Evolutionary conservation across 2,888 invertebrate species (phyloP), one percentile per base, ranked within the genome.

Genomic region (Acleris laterana): DNA sequence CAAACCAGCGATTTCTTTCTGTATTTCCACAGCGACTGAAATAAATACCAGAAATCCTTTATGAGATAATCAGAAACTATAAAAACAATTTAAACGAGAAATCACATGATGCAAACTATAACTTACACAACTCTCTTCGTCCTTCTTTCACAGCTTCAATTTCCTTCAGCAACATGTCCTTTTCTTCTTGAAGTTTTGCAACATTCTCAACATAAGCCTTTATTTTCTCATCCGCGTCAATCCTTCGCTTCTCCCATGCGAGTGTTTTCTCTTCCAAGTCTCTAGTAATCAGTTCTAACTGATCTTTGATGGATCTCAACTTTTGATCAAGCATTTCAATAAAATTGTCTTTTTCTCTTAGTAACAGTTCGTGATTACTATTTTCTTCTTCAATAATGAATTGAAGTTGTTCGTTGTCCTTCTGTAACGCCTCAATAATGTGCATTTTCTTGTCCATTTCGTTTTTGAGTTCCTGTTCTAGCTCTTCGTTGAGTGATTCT

Each of bases 101-200:
- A 7, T 11, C 16, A 25, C 13, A 20, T 28, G 38, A 28, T 48
- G 9, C n/a, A 16, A 46, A 62, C 52, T 53, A 69, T 62, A 56
- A 89, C 89, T 78, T 81, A 90, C 90, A 80, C 62, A 82, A 84
- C 55, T 88, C 87, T 69, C 77, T 81, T 59, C 85, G 81, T 63
- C 80, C 85, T 60, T 42, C 59, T 42, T 56, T 61, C 1, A 65
- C 49, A 17, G 65, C 65, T 65, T 51, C 46, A 1, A 63, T 51
- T 28, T 72, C 62, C 28, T 62, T 69, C 42, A 46, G 38, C 19
- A 71, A 28, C 1, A 32, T 22, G 13, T 51, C 63, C 22, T 75
- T 76, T 51, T 77, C 72, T 42, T 68, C 63, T 60, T 75, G 63
- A 16, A 77, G 62, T 16, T 50, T 38, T 63, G 69, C 60, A 9